Conservation (phyloP, 2,797 vertebrate genomes). For the Eremophila alpestris region DNA sequence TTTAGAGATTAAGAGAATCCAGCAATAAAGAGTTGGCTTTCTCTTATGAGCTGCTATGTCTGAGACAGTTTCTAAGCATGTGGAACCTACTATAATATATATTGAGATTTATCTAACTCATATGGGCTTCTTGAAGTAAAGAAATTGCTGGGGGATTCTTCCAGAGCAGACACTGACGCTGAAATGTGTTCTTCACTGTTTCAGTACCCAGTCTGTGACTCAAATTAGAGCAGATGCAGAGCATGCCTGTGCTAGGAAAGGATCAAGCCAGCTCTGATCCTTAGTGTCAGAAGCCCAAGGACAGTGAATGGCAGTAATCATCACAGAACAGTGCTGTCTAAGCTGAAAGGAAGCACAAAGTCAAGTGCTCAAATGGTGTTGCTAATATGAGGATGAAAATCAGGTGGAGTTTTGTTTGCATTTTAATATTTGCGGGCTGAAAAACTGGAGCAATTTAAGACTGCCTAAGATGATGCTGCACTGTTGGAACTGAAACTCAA, state of each 20-base stretch:
- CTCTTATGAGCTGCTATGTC: neutral
- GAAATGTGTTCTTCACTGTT: neutral
- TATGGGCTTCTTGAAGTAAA: neutral
- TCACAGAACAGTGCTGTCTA: neutral
- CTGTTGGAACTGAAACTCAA: neutral
- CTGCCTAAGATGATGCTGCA: neutral
- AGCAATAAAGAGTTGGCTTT: neutral
- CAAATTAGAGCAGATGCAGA: neutral
- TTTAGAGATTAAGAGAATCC: neutral
- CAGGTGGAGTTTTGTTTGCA: neutral
- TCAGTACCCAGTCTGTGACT: rapidly evolving
- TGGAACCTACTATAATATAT: neutral
- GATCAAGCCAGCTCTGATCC: neutral
- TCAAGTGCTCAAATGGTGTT: neutral
- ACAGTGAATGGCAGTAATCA: neutral
- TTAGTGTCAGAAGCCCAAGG: neutral
- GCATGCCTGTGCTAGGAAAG: neutral
- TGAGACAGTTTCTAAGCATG: neutral
- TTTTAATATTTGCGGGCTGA: neutral
- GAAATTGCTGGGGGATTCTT: neutral
- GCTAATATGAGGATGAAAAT: neutral
- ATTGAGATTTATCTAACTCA: neutral
- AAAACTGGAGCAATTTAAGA: neutral
- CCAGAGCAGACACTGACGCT: neutral
- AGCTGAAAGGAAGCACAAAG: neutral